Evolutionary conservation across 2,888 invertebrate genomes (phyloP), one percentile per base, ranked within the genome.

Genomic region (Tolmerus cingulatus): DNA sequence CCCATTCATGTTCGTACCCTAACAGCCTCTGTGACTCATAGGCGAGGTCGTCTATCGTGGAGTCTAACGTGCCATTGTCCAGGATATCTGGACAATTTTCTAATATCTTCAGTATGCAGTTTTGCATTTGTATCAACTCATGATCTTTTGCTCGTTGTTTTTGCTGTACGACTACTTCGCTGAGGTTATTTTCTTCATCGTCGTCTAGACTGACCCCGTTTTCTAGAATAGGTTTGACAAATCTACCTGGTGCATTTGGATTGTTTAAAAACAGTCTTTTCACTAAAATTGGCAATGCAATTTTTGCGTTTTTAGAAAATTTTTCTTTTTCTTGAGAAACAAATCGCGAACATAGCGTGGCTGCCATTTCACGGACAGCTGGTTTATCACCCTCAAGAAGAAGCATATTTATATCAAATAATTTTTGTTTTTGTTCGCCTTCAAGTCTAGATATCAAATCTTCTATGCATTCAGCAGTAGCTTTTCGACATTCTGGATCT

Each of bases 1-100:
- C 97, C 98, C 98, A 98, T 46, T 95, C 94, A 91, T 98, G 98
- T 16, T 97, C 96, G 91, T 98, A 96, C 0, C 94, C 95, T 19
- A 98, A 91, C 74, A 97, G 94, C 23, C 93, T 94, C 92, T 97
- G 96, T 90, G 95, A 94, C 90, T 95, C 94, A 91, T 95, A 95
- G 85, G 94, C 93, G 90, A 96, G 92, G 88, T 94, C 94, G 88
- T 96, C 94, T 3, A 94, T 92, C 0, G 89, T 89, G 0, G 89
- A 87, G 4, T 89, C 89, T 2, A 91, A 88, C 8, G 90, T 90
- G 0, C 16, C 16, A 5, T 93, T 93, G 16, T 94, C 94, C 87
- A 97, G 91, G 90, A 95, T 94, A 0, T 92, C 91, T 1, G 95
- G 93, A 91, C 96, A 96, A 88, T 94, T 93, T 19, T 94, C 92